Percentiles rank a stretch among this genome's conserved stretches.
Evolutionary conservation across 2,113 vertebrate species (phyloP).

Genomic region (Gnathonemus echidnorhynchus): DNA sequence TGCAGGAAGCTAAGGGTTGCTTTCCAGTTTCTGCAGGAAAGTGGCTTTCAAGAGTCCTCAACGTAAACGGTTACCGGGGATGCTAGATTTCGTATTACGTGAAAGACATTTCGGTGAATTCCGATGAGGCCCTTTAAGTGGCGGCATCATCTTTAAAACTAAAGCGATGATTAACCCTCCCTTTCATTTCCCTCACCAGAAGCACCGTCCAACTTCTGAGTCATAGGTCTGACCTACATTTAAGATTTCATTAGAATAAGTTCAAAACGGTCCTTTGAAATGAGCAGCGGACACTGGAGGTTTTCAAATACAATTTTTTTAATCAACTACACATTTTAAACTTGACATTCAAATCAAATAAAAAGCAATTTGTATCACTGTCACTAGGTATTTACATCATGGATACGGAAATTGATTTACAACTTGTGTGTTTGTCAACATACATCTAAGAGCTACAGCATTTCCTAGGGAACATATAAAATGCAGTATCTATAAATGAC

Average conservation of each 20-base stretch:
- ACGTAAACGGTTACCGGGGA: background rate
- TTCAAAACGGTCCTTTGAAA: background rate
- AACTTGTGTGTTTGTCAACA: background rate
- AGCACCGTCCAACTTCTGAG: background rate
- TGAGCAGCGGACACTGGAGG: background rate
- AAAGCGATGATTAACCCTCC: background rate
- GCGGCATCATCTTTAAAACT: background rate
- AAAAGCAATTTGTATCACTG: background rate
- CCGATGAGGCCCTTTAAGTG: background rate
- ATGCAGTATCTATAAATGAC: background rate
- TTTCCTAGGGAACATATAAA: background rate
- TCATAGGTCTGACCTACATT: background rate
- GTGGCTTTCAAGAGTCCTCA: background rate
- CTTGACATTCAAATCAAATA: background rate
- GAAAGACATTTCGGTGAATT: background rate
- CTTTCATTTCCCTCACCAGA: background rate
- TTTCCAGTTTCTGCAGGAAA: background rate
- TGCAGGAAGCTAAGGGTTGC: background rate
- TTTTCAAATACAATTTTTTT: background rate
- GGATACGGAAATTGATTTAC: background rate
- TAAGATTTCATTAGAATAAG: background rate
- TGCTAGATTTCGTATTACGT: background rate
- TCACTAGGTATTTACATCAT: background rate
- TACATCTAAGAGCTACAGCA: background rate
- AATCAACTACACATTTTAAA: background rate